Evolutionary conservation across 2,113 vertebrate genomes (phyloP).

Genomic region (Naja naja): DNA sequence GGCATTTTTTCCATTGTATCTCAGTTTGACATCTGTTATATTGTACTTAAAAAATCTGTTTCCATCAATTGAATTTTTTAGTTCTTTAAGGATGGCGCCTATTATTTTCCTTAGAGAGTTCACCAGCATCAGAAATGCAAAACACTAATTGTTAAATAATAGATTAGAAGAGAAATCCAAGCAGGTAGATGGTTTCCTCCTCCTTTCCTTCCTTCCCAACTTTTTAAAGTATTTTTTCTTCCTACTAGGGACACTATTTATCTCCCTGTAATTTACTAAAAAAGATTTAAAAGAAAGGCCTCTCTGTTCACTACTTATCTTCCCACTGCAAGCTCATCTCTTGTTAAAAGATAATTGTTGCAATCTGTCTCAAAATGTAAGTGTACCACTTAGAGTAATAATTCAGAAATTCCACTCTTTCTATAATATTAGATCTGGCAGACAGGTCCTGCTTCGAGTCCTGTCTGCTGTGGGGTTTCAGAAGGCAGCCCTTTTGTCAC

Average conservation of each 20-base stretch:
- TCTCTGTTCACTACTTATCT: neutral
- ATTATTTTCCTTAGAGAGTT: neutral
- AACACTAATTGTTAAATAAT: neutral
- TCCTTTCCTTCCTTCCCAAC: neutral
- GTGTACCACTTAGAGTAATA: conserved; percentile 13
- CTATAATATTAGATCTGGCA: neutral
- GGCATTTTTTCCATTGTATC: neutral
- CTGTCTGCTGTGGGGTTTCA: neutral
- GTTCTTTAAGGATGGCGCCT: neutral
- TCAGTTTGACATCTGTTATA: accelerated
- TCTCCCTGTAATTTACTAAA: neutral
- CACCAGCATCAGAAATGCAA: neutral
- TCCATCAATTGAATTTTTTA: neutral
- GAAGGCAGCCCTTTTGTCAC: neutral
- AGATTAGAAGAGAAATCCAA: neutral
- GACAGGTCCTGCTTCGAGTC: neutral
- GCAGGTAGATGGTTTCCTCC: neutral
- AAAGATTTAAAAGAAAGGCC: accelerated
- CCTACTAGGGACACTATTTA: neutral
- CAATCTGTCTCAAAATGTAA: neutral
- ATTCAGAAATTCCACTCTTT: neutral
- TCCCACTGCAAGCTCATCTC: neutral
- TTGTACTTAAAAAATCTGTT: neutral
- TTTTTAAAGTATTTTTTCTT: neutral
- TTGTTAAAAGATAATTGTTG: neutral